Evolutionary conservation across 2,888 invertebrate species (phyloP), one percentile per base, ranked within the genome.

Genomic region (Ethmia dodecea): DNA sequence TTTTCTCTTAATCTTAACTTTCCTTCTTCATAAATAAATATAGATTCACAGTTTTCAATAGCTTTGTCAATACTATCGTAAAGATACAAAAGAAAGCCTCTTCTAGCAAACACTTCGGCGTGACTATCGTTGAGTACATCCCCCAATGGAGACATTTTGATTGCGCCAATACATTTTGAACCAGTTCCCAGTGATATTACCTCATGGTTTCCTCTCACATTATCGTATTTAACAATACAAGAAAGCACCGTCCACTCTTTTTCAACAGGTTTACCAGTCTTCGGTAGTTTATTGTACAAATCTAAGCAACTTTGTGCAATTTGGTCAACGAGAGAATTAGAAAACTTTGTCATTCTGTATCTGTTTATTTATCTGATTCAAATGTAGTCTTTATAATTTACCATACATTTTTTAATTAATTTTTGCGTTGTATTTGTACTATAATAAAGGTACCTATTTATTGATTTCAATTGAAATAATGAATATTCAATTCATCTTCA

Each of bases 181-280:
- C 98, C 98, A 2, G 95, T 95, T 2, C 95, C 96, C 34, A 97
- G 67, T n/a, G 96, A 88, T 14, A 96, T 90, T 3, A 96, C 90
- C 60, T 89, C 86, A 22, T 76, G 52, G 4, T 58, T 49, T 28
- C 70, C 53, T 16, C 49, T 54, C 8, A 32, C 37, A 26, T 45
- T 64, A 31, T 90, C 69, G 50, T 86, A 76, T 62, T 88, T 67
- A 9, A 95, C 86, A 27, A 97, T 84, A 43, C 92, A 92, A 0
- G 95, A 91, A 16, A 97, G 64, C 12, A 95, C 89, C 2, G 96
- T 96, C 96, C 97, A 97, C 73, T 97, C 94, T 37, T 75, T 81
- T 16, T 64, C 59, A 12, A 79, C 80, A 0, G 96, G 96, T 79
- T 96, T 97, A 0, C 96, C 95, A 32, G 90, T 91, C 84, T 93